phyloP scores from a whole-genome alignment of 2,888 invertebrate species.

The Lasioglossum malachurum region DNA sequence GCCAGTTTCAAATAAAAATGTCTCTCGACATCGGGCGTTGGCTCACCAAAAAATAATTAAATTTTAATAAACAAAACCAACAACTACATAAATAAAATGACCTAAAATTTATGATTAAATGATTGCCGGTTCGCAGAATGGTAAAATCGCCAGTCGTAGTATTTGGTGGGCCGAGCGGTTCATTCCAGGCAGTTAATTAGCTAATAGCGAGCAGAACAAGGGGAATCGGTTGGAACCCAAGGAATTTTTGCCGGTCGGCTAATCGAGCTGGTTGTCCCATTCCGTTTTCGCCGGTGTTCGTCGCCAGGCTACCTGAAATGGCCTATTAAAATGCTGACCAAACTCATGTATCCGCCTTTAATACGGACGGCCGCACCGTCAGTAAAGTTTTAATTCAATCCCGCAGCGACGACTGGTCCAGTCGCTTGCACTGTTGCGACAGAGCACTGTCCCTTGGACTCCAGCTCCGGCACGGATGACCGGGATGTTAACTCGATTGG shows the following conservation, averaged over 20 bases:
- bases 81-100: neutral
- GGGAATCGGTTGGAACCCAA: neutral
- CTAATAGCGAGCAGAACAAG: neutral
- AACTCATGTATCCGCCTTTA: conserved; percentile 60
- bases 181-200: neutral
- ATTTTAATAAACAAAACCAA: neutral
- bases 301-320: conserved; percentile 34
- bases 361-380: conserved; percentile 42
- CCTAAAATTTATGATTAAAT: neutral
- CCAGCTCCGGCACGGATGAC: conserved; percentile 66
- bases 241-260: neutral
- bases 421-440: neutral
- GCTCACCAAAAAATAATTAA: neutral
- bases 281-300: conserved; percentile 6
- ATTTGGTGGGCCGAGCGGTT: neutral
- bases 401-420: conserved; percentile 42
- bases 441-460: conserved; percentile 53
- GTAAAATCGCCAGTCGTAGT: neutral
- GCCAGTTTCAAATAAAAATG: neutral
- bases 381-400: conserved; percentile 73
- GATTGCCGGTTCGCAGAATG: neutral
- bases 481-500: conserved; percentile 70
- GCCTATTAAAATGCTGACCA: conserved; percentile 62
- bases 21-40: neutral
- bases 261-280: neutral